phyloP scores from a whole-genome alignment of 2,888 invertebrate genomes.

The Macrosiphum euphorbiae region DNA sequence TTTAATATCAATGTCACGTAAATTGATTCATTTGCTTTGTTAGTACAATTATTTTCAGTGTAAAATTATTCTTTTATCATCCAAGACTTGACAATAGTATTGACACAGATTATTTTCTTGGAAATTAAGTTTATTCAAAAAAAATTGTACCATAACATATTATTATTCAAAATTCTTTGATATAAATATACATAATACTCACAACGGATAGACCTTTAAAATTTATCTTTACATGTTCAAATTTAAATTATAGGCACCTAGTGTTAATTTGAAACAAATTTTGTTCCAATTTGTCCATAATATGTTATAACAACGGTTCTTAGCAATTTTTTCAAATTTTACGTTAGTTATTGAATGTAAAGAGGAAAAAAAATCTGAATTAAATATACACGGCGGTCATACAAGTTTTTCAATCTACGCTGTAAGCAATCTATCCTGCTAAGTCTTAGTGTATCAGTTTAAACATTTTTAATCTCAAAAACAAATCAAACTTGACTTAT shows the following conservation, averaged over 20 bases:
- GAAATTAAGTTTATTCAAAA: not conserved
- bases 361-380: not conserved
- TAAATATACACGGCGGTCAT: not conserved
- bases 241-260: not conserved
- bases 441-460: not conserved
- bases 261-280: not conserved
- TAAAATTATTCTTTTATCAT: not conserved
- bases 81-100: not conserved
- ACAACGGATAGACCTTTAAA: not conserved
- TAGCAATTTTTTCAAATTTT: not conserved
- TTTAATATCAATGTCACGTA: not conserved
- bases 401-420: not conserved
- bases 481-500: conserved; percentile 60
- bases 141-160: not conserved
- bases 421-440: not conserved
- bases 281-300: not conserved
- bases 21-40: not conserved
- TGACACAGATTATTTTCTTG: not conserved
- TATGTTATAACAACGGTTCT: not conserved
- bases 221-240: not conserved
- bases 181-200: not conserved
- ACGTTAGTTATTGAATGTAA: not conserved
- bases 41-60: not conserved
- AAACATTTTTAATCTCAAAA: conserved; percentile 32
- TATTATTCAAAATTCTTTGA: not conserved